phyloP scores from a whole-genome alignment of 2,797 vertebrate genomes.

The Melanotaenia pygmaea region DNA sequence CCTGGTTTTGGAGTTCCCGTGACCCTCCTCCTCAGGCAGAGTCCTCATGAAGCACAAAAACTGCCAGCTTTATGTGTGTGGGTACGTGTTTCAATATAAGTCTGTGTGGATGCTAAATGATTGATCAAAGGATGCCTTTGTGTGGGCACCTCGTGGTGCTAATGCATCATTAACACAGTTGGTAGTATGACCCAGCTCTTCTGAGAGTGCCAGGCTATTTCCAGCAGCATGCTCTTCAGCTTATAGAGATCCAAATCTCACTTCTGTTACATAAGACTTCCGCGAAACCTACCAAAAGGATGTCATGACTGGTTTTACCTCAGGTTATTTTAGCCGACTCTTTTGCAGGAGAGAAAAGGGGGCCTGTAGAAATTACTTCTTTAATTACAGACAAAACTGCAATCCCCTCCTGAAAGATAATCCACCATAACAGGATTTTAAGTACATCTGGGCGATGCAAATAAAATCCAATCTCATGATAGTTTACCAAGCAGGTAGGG shows the following conservation, averaged over 20 bases:
- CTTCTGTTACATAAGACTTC: slow-evolving; percentile 58
- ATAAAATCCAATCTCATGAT: slow-evolving; percentile 10
- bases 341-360: slow-evolving; percentile 17
- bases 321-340: slow-evolving; percentile 38
- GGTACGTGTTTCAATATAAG: slow-evolving; percentile 27
- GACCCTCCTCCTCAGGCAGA: slow-evolving; percentile 48
- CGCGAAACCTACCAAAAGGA: slow-evolving; percentile 41
- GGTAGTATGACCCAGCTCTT: slow-evolving; percentile 66
- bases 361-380: slow-evolving; percentile 38
- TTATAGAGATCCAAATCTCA: slow-evolving; percentile 62
- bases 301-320: slow-evolving; percentile 41
- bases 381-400: slow-evolving; percentile 29
- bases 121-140: slow-evolving; percentile 72
- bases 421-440: slow-evolving; percentile 12
- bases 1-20: slow-evolving; percentile 39
- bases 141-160: slow-evolving; percentile 68
- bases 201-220: slow-evolving; percentile 58
- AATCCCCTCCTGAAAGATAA: slow-evolving; percentile 21
- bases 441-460: slow-evolving; percentile 12
- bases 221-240: slow-evolving; percentile 63
- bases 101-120: slow-evolving; percentile 60
- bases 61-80: slow-evolving; percentile 35
- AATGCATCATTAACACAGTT: slow-evolving; percentile 76
- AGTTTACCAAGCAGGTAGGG: not conserved
- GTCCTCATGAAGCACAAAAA: slow-evolving; percentile 37